Percentiles rank a stretch among this genome's conserved stretches.
Evolutionary conservation across 2,888 invertebrate genomes (phyloP).

Genomic region (Crematogaster levior): DNA sequence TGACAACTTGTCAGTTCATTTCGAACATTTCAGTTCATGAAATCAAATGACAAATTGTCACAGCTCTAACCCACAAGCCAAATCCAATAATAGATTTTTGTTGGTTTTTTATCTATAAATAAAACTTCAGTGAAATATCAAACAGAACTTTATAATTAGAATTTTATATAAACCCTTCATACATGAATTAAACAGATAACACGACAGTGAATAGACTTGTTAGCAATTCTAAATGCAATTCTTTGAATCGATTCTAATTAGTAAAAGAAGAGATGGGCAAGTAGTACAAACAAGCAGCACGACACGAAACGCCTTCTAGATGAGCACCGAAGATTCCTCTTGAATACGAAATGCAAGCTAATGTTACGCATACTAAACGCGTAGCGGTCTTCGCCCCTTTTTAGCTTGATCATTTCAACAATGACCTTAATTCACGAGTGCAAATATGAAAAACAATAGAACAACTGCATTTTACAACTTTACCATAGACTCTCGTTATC

Average conservation of each 20-base stretch:
- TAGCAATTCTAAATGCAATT: background rate
- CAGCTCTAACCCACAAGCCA: too few species aligned
- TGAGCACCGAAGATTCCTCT: slow-evolving; percentile 33
- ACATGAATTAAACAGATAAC: background rate
- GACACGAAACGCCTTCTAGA: slow-evolving; percentile 51
- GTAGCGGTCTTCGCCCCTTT: slow-evolving; percentile 78
- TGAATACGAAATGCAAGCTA: slow-evolving; percentile 73
- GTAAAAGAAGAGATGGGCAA: background rate
- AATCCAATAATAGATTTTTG: background rate
- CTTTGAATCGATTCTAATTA: slow-evolving; percentile 9
- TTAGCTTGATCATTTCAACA: slow-evolving; percentile 33
- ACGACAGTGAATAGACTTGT: background rate
- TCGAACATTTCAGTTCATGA: too few species aligned
- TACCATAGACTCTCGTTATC: background rate
- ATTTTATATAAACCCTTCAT: background rate
- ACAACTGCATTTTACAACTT: background rate
- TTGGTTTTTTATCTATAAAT: background rate
- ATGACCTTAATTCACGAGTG: slow-evolving; percentile 32
- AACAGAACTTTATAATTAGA: slow-evolving; percentile 3
- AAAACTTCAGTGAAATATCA: background rate
- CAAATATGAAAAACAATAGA: background rate
- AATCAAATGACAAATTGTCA: too few species aligned
- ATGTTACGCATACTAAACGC: slow-evolving; percentile 75
- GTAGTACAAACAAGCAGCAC: slow-evolving; percentile 29
- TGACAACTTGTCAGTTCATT: too few species aligned